Conservation (phyloP, 1,140 invertebrate species). For the Aphelenchoides fujianensis region DNA sequence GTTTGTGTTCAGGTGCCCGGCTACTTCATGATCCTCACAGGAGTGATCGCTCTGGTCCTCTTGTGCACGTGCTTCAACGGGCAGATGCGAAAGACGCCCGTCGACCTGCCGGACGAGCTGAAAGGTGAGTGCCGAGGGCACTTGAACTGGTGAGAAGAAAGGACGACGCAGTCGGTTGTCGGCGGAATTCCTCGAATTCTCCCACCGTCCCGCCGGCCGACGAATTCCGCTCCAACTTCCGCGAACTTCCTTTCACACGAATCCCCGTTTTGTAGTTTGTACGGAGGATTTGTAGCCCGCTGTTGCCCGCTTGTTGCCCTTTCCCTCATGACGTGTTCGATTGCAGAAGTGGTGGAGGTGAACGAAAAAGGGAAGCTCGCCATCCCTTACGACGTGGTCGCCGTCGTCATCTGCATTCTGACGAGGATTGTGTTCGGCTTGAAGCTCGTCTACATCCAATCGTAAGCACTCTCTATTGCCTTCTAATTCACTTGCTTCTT, state of each 20-base stretch:
- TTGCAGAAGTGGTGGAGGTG: background rate
- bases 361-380: background rate
- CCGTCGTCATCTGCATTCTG: constrained; percentile 24
- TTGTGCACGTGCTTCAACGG: constrained; percentile 23
- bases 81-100: background rate
- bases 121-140: background rate
- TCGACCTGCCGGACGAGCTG: background rate
- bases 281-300: no score
- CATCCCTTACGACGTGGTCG: constrained; percentile 16
- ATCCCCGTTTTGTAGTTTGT: no score
- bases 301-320: no score
- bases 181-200: no score
- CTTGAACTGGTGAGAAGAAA: background rate
- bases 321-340: no score
- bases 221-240: no score
- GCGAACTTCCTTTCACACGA: no score
- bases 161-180: background rate
- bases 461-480: constrained; percentile 10
- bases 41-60: constrained; percentile 8
- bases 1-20: no score
- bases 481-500: background rate
- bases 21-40: constrained; percentile 12
- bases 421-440: constrained; percentile 17
- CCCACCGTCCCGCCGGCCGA: no score
- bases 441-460: constrained; percentile 5